Base-by-base conservation (phyloP, 2,888 invertebrate genomes). In the Polydrusus pterygomalis region DNA sequence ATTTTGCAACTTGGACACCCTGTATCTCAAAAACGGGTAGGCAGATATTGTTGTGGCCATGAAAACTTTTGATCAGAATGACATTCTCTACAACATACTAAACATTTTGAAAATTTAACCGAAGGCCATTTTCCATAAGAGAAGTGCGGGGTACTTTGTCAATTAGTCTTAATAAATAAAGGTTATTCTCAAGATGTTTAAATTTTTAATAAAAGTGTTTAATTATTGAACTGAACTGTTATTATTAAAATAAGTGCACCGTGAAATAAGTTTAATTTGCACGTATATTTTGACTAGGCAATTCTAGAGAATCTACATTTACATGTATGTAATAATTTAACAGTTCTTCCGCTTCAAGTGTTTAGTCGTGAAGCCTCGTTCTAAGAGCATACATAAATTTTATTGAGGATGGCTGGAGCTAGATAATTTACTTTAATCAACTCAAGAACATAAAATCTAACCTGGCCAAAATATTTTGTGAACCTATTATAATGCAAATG, bases 381-480 rank as follows among this genome's bases (percentile, higher is more conserved):
- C 15, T 51, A 47, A 38, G 30, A 63, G 40, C 62, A 45, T 47
- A 25, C 18, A 62, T 70, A 62, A 45, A 70, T 70, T 71, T 70
- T 63, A 47, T 70, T 49, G 15, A 17, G 30, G 47, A 25, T 65
- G 38, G 38, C 65, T 67, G 49, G 65, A 56, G 72, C 72, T 45
- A 58, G 67, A 73, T 73, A 73, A 73, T 73, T 73, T 65, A 58
- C 72, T 73, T 73, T 73, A 73, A 73, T 73, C 60, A 73, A 73
- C 72, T 73, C 38, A 58, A 47, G 38, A 67, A 43, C 58, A 73
- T 58, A 73, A 73, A 73, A 58, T 73, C 38, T 45, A n/a, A 73
- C 72, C 56, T 73, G 58, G 58, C 54, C 51, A 34, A 67, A 56
- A 58, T 67, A 60, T 58, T 67, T 51, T 18, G 40, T 49, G 8